phyloP scores from a whole-genome alignment of 2,113 vertebrate genomes.

The Geothlypis trichas region DNA sequence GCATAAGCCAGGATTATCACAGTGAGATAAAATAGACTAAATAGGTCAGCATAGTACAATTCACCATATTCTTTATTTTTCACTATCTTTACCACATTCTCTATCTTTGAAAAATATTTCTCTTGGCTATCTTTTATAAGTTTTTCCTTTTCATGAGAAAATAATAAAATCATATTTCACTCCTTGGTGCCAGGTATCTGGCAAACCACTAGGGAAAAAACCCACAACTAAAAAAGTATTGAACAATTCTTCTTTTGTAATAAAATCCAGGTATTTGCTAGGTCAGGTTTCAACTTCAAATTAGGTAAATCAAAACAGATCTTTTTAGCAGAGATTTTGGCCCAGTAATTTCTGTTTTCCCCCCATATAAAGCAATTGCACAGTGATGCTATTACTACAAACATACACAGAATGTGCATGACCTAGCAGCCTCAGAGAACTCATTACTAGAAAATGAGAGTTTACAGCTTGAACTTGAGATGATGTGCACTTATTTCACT shows the following conservation, averaged over 20 bases:
- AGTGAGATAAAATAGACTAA: not conserved
- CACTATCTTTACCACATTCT: not conserved
- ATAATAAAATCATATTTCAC: not conserved
- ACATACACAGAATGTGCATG: not conserved
- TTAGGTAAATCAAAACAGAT: not conserved
- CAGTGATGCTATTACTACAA: not conserved
- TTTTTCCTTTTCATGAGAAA: not conserved
- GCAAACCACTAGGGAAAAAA: conserved; percentile 24
- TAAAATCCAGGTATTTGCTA: conserved; percentile 51
- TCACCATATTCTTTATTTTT: not conserved
- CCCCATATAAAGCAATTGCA: not conserved
- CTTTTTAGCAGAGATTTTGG: not conserved
- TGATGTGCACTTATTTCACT: not conserved
- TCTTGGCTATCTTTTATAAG: too few species aligned
- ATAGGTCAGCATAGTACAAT: not conserved
- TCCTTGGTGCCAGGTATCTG: not conserved
- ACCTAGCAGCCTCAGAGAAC: not conserved
- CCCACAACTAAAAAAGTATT: not conserved
- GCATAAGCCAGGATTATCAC: conserved; percentile 22
- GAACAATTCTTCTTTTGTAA: conserved; percentile 17
- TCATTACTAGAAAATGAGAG: not conserved
- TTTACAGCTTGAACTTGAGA: not conserved
- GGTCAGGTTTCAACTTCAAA: conserved; percentile 45
- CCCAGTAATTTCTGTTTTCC: not conserved
- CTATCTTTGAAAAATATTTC: not conserved